phyloP scores from a whole-genome alignment of 2,888 invertebrate species.

The Mythimna albipuncta region DNA sequence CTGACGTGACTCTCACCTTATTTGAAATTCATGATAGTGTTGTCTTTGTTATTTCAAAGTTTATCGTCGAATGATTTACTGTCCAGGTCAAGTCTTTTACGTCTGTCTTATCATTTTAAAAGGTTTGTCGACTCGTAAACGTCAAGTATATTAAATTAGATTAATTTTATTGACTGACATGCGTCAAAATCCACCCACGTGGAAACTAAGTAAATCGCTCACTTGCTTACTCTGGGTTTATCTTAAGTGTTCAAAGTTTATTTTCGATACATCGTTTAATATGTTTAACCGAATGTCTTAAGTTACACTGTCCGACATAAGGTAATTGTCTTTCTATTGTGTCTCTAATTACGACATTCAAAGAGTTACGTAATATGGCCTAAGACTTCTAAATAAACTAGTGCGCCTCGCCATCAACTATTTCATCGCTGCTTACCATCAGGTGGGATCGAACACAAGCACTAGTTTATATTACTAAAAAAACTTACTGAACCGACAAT shows the following conservation, averaged over 20 bases:
- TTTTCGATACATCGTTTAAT: conserved; percentile 3
- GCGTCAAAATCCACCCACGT: background rate
- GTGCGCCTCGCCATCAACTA: too few relatives aligned
- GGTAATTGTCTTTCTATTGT: too few relatives aligned
- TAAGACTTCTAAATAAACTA: too few relatives aligned
- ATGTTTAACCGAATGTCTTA: too few relatives aligned
- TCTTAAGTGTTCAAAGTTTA: background rate
- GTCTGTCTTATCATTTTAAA: conserved; percentile 12
- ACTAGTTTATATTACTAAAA: too few relatives aligned
- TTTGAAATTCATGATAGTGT: background rate
- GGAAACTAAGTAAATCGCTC: background rate
- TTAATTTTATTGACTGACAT: conserved; percentile 16
- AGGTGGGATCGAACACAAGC: too few relatives aligned
- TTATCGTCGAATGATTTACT: background rate
- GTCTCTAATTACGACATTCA: too few relatives aligned
- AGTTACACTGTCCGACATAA: too few relatives aligned
- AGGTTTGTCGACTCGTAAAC: background rate
- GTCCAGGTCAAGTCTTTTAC: conserved; percentile 5
- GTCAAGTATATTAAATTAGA: background rate
- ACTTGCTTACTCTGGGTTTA: background rate
- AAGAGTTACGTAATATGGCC: background rate
- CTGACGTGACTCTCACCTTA: conserved; percentile 40
- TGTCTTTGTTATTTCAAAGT: conserved; percentile 3
- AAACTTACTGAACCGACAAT: background rate
- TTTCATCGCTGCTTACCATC: too few relatives aligned